Evolutionary conservation across 2,888 invertebrate species (phyloP), one percentile per base, ranked within the genome.

Genomic region (Eretmocerus hayati): DNA sequence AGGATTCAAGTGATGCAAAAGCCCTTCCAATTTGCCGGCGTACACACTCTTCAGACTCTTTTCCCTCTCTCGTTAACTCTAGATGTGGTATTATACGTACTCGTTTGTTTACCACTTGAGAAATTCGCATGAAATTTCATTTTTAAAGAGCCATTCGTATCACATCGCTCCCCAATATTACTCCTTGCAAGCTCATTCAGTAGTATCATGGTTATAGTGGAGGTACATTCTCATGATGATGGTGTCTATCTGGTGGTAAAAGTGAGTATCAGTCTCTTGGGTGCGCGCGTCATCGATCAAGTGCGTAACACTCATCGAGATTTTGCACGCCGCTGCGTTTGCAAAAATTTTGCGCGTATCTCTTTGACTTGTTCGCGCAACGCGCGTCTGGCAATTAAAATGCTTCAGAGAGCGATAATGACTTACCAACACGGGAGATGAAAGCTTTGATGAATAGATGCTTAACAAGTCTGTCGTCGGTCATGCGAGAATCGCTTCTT

Each of bases 1-100:
- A n/a, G n/a, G n/a, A n/a, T n/a, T n/a, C 16, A 42, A 42, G 42
- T 32, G 42, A 30, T 35, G 42, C 26, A 41, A 40, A 19, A 43
- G 37, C 52, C 53, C 58, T 58, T 57, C 57, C 60, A 61, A 60
- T 61, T 62, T 59, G 55, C 21, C 37, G 42, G 35, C n/a, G n/a
- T n/a, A n/a, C n/a, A n/a, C n/a, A n/a, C n/a, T n/a, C n/a, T n/a
- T n/a, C n/a, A n/a, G 9, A 53, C 50, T 48, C 46, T 18, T 26
- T 30, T 46, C 45, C 46, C 45, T 42, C 33, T n/a, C 35, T 43
- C 46, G 47, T 51, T 47, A 47, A 47, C 46, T 48, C 40, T 44
- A 33, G 31, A 36, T 33, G 40, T 38, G 32, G 42, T 31, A 31
- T n/a, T n/a, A n/a, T 30, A 3, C 33, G 42, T 37, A 40, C 57